Evolutionary conservation across 1,140 invertebrate genomes (phyloP), one percentile per base, ranked within the genome.

Genomic region (Meloidogyne floridensis): DNA sequence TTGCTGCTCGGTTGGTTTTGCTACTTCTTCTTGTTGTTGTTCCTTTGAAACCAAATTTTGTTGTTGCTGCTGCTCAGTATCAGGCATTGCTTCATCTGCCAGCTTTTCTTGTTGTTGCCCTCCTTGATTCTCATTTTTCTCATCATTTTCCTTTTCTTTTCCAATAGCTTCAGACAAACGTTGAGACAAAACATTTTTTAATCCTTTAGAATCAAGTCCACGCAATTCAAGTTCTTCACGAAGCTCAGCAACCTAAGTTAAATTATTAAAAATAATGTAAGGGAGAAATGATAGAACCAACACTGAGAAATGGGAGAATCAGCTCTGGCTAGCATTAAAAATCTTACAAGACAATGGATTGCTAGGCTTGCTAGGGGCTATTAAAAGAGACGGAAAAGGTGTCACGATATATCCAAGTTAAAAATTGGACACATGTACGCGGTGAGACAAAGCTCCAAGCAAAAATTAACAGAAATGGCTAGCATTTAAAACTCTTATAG

Each of bases 181-280:
- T 90, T 96, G 94, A 18, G 97, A 94, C 72, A 98, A 93, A 84
- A 94, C 94, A 88, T 95, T 93, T 92, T 98, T 98, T 86, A 94
- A 94, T 87, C 96, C 96, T 92, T 96, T 96, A 70, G 94, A 94
- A 90, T 97, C 95, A 85, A 98, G 93, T 80, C 95, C 94, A 82
- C 95, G 93, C 82, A 93, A 91, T 87, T 93, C 93, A 87, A 97
- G 92, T 92, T 96, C 95, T 56, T 94, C 93, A 80, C 95, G 92
- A 80, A 98, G 91, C 91, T 98, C 96, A 47, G 95, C 94, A 72
- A 98, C 96, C 93, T 97, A 10, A 69, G 80, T 15, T 0, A 15
- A n/a, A 6, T 6, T 47, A 15, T 32, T 5, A 53, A 15, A 73
- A 54, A 53, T 15, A 10, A 42, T 77, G 2, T 1, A 13, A 32